Conservation (phyloP, 1,140 invertebrate species). For the Cherax destructor region DNA sequence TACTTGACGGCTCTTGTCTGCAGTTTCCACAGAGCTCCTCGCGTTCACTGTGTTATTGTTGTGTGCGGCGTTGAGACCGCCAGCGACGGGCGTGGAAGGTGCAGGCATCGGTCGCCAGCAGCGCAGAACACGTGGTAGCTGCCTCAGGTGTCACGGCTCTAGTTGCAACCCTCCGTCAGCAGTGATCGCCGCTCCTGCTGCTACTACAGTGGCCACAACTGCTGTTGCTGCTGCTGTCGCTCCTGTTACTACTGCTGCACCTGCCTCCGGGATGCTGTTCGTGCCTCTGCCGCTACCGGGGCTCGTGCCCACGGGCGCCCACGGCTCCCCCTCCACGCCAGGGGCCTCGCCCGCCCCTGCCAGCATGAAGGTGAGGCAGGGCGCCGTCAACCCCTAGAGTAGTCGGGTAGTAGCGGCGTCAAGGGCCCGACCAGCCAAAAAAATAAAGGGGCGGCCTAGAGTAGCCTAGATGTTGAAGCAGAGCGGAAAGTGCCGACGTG, state of each 20-base stretch:
- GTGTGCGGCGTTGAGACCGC: slow-evolving; percentile 29
- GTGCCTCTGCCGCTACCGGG: slow-evolving; percentile 71
- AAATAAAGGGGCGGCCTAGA: not conserved
- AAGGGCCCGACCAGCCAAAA: slow-evolving; percentile 6
- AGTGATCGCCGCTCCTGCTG: not conserved
- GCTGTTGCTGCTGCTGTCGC: slow-evolving; percentile 20
- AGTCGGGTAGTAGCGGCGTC: not conserved
- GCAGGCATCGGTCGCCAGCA: slow-evolving; percentile 44
- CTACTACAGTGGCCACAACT: not conserved
- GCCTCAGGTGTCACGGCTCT: slow-evolving; percentile 2
- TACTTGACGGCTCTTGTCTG: slow-evolving; percentile 42
- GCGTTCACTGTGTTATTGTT: slow-evolving; percentile 15
- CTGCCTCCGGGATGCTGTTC: slow-evolving; percentile 69
- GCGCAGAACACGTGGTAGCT: slow-evolving; percentile 46
- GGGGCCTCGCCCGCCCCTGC: slow-evolving; percentile 71
- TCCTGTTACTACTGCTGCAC: slow-evolving; percentile 20
- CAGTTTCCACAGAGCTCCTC: slow-evolving; percentile 40
- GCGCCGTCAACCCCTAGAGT: slow-evolving; percentile 7
- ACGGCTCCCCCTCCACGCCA: slow-evolving; percentile 69
- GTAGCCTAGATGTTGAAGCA: slow-evolving; percentile 9
- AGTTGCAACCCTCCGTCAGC: not conserved
- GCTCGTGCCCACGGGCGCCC: slow-evolving; percentile 67
- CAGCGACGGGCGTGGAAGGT: slow-evolving; percentile 37
- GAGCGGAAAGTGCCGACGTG: slow-evolving; percentile 1
- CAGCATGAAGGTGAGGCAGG: slow-evolving; percentile 71